A percentile compares a stretch with the other conserved stretches of the same genome.
Conservation (phyloP, 2,797 vertebrate genomes). For the Tokudaia tokunoshimensis region DNA sequence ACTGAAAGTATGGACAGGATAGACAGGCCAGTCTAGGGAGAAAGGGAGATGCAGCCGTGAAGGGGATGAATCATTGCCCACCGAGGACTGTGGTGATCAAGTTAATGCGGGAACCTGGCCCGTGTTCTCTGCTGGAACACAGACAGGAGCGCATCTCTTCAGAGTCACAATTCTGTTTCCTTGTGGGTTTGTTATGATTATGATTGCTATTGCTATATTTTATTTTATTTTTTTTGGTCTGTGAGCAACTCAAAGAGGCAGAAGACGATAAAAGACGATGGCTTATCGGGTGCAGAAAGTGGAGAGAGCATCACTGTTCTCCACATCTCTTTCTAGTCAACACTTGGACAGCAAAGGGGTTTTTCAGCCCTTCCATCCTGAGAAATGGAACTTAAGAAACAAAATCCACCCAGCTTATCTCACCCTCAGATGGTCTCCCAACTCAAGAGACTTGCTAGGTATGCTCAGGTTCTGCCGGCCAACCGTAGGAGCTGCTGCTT, state of each 20-base stretch:
- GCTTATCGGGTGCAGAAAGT: slow-evolving; percentile 77
- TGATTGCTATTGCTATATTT: slow-evolving; percentile 73
- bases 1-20: slow-evolving; percentile 69
- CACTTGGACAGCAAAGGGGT: slow-evolving; percentile 81
- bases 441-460: slow-evolving; percentile 76
- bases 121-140: slow-evolving; percentile 48
- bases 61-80: rapidly evolving
- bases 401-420: slow-evolving; percentile 70
- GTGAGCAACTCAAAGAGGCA: slow-evolving; percentile 78
- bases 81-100: neutral
- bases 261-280: slow-evolving; percentile 74
- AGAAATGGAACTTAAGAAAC: slow-evolving; percentile 73
- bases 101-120: slow-evolving; percentile 48
- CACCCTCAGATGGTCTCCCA: slow-evolving; percentile 61
- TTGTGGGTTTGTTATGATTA: slow-evolving; percentile 74
- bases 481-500: slow-evolving; percentile 77
- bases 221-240: slow-evolving; percentile 80
- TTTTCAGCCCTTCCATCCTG: slow-evolving; percentile 80
- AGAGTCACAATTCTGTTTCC: slow-evolving; percentile 75
- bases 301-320: slow-evolving; percentile 72
- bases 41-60: slow-evolving; percentile 57
- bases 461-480: slow-evolving; percentile 66
- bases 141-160: slow-evolving; percentile 73
- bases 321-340: slow-evolving; percentile 80
- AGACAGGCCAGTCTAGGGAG: slow-evolving; percentile 48